A percentile compares a stretch with the other conserved stretches of the same genome.
phyloP scores from a whole-genome alignment of 2,888 invertebrate genomes.

The Heliconius cydno region DNA sequence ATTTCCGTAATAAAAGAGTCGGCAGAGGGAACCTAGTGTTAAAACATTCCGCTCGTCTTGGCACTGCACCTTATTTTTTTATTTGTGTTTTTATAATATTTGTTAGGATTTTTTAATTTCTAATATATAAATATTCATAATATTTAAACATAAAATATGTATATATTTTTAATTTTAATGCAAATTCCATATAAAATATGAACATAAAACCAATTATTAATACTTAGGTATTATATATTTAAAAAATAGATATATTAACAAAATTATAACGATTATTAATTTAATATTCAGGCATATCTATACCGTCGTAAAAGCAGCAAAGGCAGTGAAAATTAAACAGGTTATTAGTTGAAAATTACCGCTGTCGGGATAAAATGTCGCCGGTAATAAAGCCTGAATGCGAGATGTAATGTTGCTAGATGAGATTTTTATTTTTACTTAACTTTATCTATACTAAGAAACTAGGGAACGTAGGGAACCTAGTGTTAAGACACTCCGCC shows the following conservation, averaged over 20 bases:
- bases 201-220: not conserved
- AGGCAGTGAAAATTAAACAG: constrained; percentile 71
- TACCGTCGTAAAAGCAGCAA: constrained; percentile 53
- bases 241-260: not conserved
- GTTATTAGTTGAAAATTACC: constrained; percentile 82
- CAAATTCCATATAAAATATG: not conserved
- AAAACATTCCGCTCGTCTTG: no score
- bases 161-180: no score
- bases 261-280: not conserved
- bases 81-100: no score
- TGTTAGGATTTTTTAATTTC: no score
- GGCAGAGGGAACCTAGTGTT: not conserved
- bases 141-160: no score
- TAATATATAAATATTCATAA: no score
- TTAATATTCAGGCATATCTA: constrained; percentile 26
- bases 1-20: no score
- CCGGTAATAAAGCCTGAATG: constrained; percentile 64
- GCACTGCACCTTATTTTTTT: no score
- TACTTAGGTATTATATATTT: not conserved
- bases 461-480: not conserved
- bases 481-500: not conserved
- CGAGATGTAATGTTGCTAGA: constrained; percentile 53
- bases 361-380: constrained; percentile 70
- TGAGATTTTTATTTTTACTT: constrained; percentile 35
- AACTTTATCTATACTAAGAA: not conserved